Evolutionary conservation across 2,888 invertebrate genomes (phyloP).

Genomic region (Erebia epiphron): DNA sequence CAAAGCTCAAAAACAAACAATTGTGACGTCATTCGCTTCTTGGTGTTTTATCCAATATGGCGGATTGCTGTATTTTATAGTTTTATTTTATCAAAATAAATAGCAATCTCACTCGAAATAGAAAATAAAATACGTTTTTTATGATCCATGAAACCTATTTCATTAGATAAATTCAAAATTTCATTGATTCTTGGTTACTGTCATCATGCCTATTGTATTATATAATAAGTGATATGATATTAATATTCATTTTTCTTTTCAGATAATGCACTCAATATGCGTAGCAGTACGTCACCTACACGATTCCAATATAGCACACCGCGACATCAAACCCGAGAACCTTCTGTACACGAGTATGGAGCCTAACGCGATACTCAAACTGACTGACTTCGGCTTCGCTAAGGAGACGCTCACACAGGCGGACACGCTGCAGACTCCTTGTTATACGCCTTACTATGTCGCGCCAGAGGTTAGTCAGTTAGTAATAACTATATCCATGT

Average conservation of each 20-base stretch:
- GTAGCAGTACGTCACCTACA: constrained; percentile 97
- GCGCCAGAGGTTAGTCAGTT: constrained; percentile 78
- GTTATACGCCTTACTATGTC: constrained; percentile 99
- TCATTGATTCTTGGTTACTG: no score
- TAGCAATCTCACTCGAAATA: no score
- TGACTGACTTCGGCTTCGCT: constrained; percentile 99
- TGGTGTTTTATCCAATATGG: no score
- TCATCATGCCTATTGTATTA: no score
- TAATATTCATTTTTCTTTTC: constrained; percentile 46
- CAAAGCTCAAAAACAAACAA: no score
- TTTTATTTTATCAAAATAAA: no score
- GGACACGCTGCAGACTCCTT: constrained; percentile 97
- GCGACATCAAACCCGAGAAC: constrained; percentile 99
- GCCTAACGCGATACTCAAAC: constrained; percentile 91
- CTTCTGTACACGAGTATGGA: constrained; percentile 92
- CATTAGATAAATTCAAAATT: no score
- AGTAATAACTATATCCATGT: not conserved
- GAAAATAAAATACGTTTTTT: no score
- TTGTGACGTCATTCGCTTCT: no score
- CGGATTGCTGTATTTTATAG: no score
- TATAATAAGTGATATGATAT: no score
- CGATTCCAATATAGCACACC: constrained; percentile 96
- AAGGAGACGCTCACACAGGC: constrained; percentile 93
- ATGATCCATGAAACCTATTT: no score
- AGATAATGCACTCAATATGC: constrained; percentile 98